Base-by-base conservation (phyloP, 2,797 vertebrate genomes). In the Micrastur ruficollis region DNA sequence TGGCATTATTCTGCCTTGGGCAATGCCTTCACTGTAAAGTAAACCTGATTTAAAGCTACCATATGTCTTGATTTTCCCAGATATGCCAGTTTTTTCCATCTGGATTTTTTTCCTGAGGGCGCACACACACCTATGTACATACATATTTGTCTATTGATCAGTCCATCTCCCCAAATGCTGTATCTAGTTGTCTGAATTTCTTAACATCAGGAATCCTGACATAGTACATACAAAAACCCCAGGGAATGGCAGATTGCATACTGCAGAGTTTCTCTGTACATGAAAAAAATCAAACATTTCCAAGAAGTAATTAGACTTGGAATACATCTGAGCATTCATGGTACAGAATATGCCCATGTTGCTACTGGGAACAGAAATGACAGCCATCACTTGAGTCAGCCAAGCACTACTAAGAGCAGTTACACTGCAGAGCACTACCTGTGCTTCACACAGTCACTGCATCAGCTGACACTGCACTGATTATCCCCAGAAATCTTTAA, bases 291-390 rank as follows among this genome's bases (percentile, higher is more conserved):
- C 0, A 0, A 93, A 38, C 66, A 72, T 61, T 94, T 86, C 80
- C 73, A 72, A 79, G 71, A 86, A 61, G 49, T 15, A 92, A 75
- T 92, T 81, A 73, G 58, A 52, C 44, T 62, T 44, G 44, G 44
- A 44, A 44, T 44, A 44, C 44, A 47, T 66, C 71, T 73, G 56
- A 78, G 72, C 75, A 78, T 52, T 83, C 65, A 63, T 11, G 4
- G 62, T 44, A 72, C 62, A 81, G 66, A 86, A 62, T 13, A 50
- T 52, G 70, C 70, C 56, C 15, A 2, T 56, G 81, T 55, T 91
- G 80, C 88, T 90, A 81, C 63, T 88, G 70, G 76, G 88, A 93
- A 84, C 58, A 92, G 83, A 72, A 94, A 84, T 90, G 95, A 95
- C 93, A 97, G 93, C 73, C 76, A 79, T 89, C 92, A 75, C 38